Percentiles rank a stretch among this genome's conserved stretches.
phyloP scores from a whole-genome alignment of 1,140 invertebrate species.

The Lysiphlebus fabarum region DNA sequence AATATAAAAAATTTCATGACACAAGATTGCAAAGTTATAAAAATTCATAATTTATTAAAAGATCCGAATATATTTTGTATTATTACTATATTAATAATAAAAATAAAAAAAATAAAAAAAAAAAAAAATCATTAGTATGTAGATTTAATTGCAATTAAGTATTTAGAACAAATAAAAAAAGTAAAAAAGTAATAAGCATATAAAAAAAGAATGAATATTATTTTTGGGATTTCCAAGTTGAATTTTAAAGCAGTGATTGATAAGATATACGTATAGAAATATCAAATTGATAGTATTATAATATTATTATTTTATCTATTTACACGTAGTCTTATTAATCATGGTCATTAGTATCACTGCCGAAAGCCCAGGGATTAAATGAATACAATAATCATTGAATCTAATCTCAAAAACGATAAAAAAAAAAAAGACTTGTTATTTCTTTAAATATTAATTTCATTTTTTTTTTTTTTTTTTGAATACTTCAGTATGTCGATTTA shows the following conservation, averaged over 20 bases:
- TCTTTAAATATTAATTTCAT: no score
- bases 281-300: slow-evolving; percentile 8
- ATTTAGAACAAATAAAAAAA: no score
- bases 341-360: no score
- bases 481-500: no score
- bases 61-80: slow-evolving; percentile 37
- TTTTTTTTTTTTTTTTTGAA: no score
- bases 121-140: not conserved
- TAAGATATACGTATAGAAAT: slow-evolving; percentile 43
- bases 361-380: no score
- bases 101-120: not conserved
- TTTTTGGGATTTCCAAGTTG: slow-evolving; percentile 40
- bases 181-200: no score
- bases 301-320: not conserved
- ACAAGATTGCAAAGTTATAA: slow-evolving; percentile 33
- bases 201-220: not conserved
- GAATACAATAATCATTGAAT: no score
- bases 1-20: no score
- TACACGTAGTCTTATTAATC: not conserved
- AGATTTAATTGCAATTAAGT: no score
- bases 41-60: slow-evolving; percentile 25
- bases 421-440: no score
- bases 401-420: no score
- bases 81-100: slow-evolving; percentile 35
- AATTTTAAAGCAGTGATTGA: slow-evolving; percentile 37